phyloP scores from a whole-genome alignment of 64 coral and sea anemone species.

The Montipora foliosa region DNA sequence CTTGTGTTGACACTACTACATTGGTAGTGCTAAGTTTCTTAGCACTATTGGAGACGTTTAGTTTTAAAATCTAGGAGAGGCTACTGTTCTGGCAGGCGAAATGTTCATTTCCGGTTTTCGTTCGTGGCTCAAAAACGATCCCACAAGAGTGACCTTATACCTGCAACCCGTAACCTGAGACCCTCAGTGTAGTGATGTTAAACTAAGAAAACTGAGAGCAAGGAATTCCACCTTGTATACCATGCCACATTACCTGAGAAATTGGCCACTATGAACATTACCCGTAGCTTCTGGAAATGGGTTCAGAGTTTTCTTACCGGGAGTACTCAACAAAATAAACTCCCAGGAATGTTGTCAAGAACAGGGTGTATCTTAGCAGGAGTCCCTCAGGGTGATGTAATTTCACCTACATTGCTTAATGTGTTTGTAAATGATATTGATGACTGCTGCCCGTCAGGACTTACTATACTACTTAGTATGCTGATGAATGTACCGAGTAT shows the following conservation, averaged over 20 bases:
- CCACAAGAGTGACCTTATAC: too few species aligned
- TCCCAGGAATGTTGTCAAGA: background rate
- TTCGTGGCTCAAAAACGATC: too few species aligned
- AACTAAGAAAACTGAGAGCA: background rate
- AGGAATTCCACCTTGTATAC: slow-evolving; percentile 9
- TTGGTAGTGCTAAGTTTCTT: too few species aligned
- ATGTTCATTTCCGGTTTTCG: too few species aligned
- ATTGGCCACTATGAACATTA: slow-evolving; percentile 1
- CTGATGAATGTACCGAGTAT: slow-evolving; percentile 58
- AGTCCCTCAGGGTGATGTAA: slow-evolving; percentile 26
- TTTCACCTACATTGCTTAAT: slow-evolving; percentile 51
- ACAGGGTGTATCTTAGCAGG: background rate
- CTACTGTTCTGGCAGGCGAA: too few species aligned
- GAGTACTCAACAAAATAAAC: background rate
- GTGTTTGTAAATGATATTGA: slow-evolving; percentile 60
- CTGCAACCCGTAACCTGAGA: too few species aligned
- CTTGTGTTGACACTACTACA: too few species aligned
- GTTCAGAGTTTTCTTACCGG: slow-evolving; percentile 23
- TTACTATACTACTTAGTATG: slow-evolving; percentile 32
- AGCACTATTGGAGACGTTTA: too few species aligned
- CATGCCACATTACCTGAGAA: slow-evolving; percentile 21
- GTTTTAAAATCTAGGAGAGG: too few species aligned
- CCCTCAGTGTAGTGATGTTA: too few species aligned
- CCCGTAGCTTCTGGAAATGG: slow-evolving; percentile 42
- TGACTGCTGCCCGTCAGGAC: background rate